These are phyloP conservation scores for Willisornis vidua DNA, from an alignment of 2,113 vertebrate species.

Conservation along the genomic window DNA sequence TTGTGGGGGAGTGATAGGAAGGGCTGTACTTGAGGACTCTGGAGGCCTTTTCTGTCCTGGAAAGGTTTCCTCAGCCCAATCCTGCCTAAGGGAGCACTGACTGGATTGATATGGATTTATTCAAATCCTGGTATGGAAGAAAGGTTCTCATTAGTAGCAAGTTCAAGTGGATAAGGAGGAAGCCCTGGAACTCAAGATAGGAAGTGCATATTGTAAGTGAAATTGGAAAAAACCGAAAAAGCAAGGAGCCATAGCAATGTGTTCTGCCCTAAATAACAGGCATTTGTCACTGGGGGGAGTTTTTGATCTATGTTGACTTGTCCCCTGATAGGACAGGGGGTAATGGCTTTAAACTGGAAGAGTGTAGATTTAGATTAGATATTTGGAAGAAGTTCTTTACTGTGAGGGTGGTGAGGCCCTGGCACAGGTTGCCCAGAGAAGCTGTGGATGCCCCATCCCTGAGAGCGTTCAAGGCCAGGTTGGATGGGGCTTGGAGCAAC, in stretches of 20 bases:
- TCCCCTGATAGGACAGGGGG: no score
- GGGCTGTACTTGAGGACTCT: not conserved
- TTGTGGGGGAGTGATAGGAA: not conserved
- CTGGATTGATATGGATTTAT: not conserved
- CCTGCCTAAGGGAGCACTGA: not conserved
- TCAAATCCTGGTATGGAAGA: not conserved
- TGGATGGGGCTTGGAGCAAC: not conserved
- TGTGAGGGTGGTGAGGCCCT: fast-evolving
- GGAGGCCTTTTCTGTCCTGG: not conserved
- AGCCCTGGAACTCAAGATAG: not conserved
- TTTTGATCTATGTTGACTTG: not conserved
- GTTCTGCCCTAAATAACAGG: not conserved
- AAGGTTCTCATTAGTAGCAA: not conserved
- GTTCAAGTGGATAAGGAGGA: not conserved
- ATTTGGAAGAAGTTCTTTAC: not conserved
- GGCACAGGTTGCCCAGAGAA: not conserved
- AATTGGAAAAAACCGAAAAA: not conserved
- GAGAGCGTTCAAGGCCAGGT: not conserved
- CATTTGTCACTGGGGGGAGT: not conserved
- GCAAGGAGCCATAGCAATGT: not conserved
- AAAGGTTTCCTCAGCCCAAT: not conserved
- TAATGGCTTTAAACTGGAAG: not conserved
- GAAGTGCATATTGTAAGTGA: not conserved
- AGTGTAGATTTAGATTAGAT: not conserved
- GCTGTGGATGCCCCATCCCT: not conserved